A percentile compares a stretch with the other conserved stretches of the same genome.
Conservation (phyloP, 30 jellyfish, hydroid and myxozoan species). For the Aurelia coerulea region DNA sequence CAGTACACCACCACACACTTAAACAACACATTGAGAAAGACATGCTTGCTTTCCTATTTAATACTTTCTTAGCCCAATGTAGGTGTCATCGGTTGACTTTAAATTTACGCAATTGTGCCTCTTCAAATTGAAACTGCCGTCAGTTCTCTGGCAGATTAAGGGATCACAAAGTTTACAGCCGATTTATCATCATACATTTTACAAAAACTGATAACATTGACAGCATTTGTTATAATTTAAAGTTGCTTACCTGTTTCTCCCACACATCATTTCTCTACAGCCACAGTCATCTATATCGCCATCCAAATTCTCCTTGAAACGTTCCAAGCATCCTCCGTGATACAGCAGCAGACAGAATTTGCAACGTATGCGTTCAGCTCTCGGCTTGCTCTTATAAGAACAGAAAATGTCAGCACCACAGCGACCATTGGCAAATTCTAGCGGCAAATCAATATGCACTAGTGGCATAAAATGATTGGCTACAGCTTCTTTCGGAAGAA, state of each 20-base stretch:
- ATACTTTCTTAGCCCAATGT: too few species aligned
- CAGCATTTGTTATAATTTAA: too few species aligned
- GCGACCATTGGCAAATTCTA: background rate
- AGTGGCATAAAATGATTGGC: slow-evolving; percentile 3
- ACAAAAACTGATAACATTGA: too few species aligned
- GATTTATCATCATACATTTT: too few species aligned
- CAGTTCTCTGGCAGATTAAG: too few species aligned
- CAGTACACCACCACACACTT: too few species aligned
- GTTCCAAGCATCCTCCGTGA: background rate
- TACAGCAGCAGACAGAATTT: background rate
- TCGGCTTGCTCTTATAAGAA: background rate
- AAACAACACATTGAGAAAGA: too few species aligned
- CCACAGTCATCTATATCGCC: background rate
- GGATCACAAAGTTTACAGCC: too few species aligned
- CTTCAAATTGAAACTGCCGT: too few species aligned
- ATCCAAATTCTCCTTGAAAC: background rate
- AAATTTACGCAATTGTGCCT: too few species aligned
- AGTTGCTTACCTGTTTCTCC: background rate
- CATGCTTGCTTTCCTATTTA: too few species aligned
- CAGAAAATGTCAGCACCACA: background rate
- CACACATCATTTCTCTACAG: background rate
- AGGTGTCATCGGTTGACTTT: too few species aligned
- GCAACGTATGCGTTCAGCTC: background rate
- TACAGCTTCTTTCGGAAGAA: background rate
- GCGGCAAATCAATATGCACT: background rate